Percentiles rank a stretch among this genome's conserved stretches.
Conservation (phyloP, 2,888 invertebrate species). For the Drosophila maculinotata region DNA sequence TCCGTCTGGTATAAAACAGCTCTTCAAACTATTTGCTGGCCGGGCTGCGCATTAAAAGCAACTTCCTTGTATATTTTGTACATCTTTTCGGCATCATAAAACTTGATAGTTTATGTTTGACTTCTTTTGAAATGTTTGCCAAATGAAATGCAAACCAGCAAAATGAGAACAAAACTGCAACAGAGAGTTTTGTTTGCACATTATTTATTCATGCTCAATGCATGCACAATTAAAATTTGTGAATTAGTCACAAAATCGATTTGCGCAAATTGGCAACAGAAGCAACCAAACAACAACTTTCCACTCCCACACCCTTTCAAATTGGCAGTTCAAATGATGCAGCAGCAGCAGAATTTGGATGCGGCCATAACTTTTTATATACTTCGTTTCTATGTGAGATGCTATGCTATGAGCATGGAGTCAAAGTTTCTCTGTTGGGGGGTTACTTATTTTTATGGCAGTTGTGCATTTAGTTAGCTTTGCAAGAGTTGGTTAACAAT, state of each 20-base stretch:
- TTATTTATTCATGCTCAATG: constrained; percentile 74
- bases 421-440: constrained; percentile 45
- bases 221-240: constrained; percentile 73
- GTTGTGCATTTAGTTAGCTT: constrained; percentile 49
- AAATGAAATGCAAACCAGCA: constrained; percentile 51
- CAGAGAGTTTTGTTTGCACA: constrained; percentile 51
- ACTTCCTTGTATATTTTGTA: constrained; percentile 53
- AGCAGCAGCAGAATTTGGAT: constrained; percentile 18
- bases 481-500: constrained; percentile 2
- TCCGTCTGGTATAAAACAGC: constrained; percentile 37
- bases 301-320: constrained; percentile 8
- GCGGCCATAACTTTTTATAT: constrained; percentile 51
- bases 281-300: background rate
- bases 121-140: constrained; percentile 48
- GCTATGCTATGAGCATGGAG: constrained; percentile 23
- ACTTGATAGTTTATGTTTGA: constrained; percentile 74
- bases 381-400: constrained; percentile 46
- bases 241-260: constrained; percentile 78
- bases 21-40: constrained; percentile 66
- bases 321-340: constrained; percentile 52
- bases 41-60: constrained; percentile 62
- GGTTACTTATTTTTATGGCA: constrained; percentile 53
- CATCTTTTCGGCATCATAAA: constrained; percentile 65
- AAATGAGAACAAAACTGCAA: constrained; percentile 41
- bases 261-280: constrained; percentile 58